These are phyloP conservation scores for Torymus texanus DNA, from an alignment of 2,888 invertebrate genomes.

Conservation along the genomic window DNA sequence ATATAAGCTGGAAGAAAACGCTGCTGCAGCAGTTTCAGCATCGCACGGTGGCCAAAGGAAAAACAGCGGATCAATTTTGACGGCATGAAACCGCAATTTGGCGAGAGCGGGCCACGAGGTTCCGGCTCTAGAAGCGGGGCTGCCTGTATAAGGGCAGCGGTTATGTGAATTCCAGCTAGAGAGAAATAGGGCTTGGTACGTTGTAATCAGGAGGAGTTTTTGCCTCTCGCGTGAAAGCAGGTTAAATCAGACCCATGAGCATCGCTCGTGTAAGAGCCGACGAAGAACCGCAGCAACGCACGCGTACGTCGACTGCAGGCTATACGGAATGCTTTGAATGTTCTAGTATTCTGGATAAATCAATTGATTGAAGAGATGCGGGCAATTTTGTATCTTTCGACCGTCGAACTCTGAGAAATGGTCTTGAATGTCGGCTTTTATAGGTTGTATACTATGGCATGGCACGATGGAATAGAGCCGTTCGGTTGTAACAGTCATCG, in stretches of 20 bases:
- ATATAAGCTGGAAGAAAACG: too few species aligned
- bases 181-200: constrained; percentile 58
- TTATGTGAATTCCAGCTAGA: constrained; percentile 54
- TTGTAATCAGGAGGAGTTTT: constrained; percentile 68
- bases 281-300: not conserved
- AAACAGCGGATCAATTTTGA: constrained; percentile 64
- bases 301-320: not conserved
- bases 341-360: constrained; percentile 27
- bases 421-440: not conserved
- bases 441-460: not conserved
- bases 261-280: constrained; percentile 54
- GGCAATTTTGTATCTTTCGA: constrained; percentile 3
- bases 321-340: constrained; percentile 12
- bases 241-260: constrained; percentile 65
- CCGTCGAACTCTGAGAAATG: not conserved
- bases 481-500: constrained; percentile 30
- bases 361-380: constrained; percentile 3
- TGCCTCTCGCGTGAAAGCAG: constrained; percentile 65
- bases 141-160: too few species aligned
- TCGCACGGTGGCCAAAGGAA: constrained; percentile 6
- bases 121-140: too few species aligned
- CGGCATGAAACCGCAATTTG: constrained; percentile 63
- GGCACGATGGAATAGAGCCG: constrained; percentile 10
- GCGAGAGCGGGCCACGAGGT: constrained; percentile 5
- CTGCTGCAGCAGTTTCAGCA: too few species aligned